Base-by-base conservation (phyloP, 2,113 vertebrate species). In the Hippoglossus stenolepis region DNA sequence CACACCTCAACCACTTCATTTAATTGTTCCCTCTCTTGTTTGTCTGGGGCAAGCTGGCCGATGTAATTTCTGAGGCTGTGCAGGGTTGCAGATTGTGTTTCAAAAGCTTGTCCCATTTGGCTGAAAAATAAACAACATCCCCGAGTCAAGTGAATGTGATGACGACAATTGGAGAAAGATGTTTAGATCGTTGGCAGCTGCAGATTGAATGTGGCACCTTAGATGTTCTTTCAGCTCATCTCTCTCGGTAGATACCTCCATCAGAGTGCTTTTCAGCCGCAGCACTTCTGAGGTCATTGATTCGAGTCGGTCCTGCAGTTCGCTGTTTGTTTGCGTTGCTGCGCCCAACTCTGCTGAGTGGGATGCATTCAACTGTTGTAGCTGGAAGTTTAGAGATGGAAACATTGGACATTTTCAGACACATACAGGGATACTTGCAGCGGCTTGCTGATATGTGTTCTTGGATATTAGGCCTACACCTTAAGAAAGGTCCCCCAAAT, bases 51-150 rank as follows among this genome's bases (percentile, higher is more conserved):
- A 31, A 93, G 84, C 66, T 90, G 80, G 69, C 94, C 94, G 2
- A 95, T 94, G 91, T 95, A 95, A 83, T 84, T 92, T 77, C 94
- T 91, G 57, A 95, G 91, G 67, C 92, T 94, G 73, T 93, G 92
- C 75, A 95, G 72, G 23, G 90, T 92, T 73, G 90, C 80, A 1
- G 91, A 89, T 87, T 94, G 94, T n/a, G 85, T 90, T 69, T 92
- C 90, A 79, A 92, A 90, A 54, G 85, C 90, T 65, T 86, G 79
- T 85, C 84, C 75, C 86, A 91, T 90, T 90, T 93, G 86, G 75
- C 92, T 94, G 88, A 81, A 91, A 91, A 65, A 88, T 67, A 86
- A 77, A 73, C 56, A 81, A 65, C 49, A 84, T 5, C 24, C 65
- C 43, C 40, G 20, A 54, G n/a, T n/a, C 51, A 47, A 65, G 26